These are phyloP conservation scores for Triplophysa rosa DNA, from an alignment of 2,113 vertebrate species.

Conservation along the genomic window DNA sequence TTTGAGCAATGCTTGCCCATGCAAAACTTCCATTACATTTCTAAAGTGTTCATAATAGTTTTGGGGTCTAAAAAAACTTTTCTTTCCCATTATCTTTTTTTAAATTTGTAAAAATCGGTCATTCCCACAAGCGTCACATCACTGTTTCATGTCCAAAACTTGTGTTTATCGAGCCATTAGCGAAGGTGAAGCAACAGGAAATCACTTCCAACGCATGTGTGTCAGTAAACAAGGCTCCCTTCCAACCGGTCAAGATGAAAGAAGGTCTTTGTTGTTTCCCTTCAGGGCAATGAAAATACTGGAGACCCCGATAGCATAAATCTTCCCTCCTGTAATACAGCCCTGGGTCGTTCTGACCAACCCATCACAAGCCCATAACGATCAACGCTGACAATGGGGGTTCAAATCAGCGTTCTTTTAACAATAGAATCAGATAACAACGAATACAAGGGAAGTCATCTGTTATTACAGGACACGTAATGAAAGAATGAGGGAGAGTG, in stretches of 20 bases:
- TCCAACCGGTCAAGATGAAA: conserved; percentile 17
- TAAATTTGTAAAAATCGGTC: neutral
- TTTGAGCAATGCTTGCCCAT: too few relatives aligned
- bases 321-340: neutral
- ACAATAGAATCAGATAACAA: conserved; percentile 24
- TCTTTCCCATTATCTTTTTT: too few relatives aligned
- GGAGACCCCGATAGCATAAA: conserved; percentile 18
- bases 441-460: conserved; percentile 7
- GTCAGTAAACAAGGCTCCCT: conserved; percentile 24
- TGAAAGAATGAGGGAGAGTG: conserved; percentile 8
- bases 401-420: conserved; percentile 20
- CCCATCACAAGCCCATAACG: conserved; percentile 12
- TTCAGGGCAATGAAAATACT: conserved; percentile 19
- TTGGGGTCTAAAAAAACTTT: too few relatives aligned
- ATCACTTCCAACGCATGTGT: conserved; percentile 8
- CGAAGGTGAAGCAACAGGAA: conserved; percentile 4
- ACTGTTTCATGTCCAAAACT: neutral
- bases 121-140: neutral
- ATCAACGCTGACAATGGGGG: neutral
- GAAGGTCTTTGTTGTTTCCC: conserved; percentile 22
- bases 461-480: neutral
- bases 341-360: neutral
- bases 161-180: conserved; percentile 7
- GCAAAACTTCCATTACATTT: too few relatives aligned
- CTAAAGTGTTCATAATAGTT: too few relatives aligned